Evolutionary conservation across 2,888 invertebrate species (phyloP), one percentile per base, ranked within the genome.

Genomic region (Pachydiplax longipennis): DNA sequence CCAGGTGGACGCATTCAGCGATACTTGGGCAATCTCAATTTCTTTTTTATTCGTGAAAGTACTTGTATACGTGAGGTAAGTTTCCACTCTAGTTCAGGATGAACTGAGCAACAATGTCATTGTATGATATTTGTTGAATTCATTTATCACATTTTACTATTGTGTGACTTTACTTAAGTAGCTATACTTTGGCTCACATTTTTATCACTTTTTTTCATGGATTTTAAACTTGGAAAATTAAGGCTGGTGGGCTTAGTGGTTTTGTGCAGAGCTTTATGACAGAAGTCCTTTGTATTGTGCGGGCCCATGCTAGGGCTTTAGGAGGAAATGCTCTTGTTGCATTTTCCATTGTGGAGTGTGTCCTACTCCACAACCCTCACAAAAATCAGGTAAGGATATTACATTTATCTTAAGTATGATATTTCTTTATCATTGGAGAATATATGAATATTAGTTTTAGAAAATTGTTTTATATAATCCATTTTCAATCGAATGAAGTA

Each of bases 311-410:
- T 48, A 96, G 97, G 0, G 98, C 99, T 0, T 94, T 99, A 58
- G 99, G 99, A 44, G 99, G 99, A 5, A 99, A 99, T 94, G 98
- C 99, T 0, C 96, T 99, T 95, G 97, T 99, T 0, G 97, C 98
- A 0, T 99, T 98, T 94, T 98, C 98, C 94, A 96, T 99, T 95
- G 97, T 97, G 15, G 98, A 99, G 94, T 97, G 98, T 92, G 97
- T 98, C 93, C 95, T 99, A 80, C 96, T 98, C 91, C 98, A 98
- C 94, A 99, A 98, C 94, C 97, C 98, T 92, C 98, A 99, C 93
- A 99, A 99, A 94, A 99, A 99, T 94, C 99, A 99, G 96, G 99
- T 98, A 94, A 94, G 93, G 91, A 65, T 73, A 18, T 35, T 65
- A 10, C 35, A 44, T 0, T 44, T 37, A 61, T n/a, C 22, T 25